Conservation (phyloP, 2,113 vertebrate genomes). For the Chrysochloris asiatica region DNA sequence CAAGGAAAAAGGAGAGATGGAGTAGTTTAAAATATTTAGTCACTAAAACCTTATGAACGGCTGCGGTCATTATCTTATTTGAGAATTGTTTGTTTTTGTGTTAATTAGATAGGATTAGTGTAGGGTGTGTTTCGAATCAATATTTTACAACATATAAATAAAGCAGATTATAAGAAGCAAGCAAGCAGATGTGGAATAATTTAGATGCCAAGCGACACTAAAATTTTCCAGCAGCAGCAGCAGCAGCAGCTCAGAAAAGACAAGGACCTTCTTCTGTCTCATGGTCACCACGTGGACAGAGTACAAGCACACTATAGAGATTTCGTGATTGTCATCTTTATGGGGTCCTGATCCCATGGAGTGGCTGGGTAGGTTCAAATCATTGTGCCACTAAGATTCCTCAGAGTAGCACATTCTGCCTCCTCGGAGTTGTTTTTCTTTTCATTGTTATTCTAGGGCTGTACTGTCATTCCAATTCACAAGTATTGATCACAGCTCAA, state of each 20-base stretch:
- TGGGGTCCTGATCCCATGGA: not conserved
- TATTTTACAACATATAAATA: not conserved
- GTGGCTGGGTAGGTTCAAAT: not conserved
- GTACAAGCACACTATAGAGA: not conserved
- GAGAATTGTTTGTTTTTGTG: not conserved
- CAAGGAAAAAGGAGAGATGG: no score
- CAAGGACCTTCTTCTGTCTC: not conserved
- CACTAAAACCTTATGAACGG: no score
- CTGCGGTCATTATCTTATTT: not conserved
- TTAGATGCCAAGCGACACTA: not conserved
- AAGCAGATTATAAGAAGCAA: not conserved
- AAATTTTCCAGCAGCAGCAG: not conserved
- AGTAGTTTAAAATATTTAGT: no score
- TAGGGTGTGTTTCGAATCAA: not conserved
- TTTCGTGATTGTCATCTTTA: not conserved
- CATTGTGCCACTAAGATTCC: not conserved
- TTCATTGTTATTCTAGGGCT: not conserved
- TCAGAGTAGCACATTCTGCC: not conserved
- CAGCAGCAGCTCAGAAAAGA: not conserved
- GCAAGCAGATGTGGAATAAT: not conserved
- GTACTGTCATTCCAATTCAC: not conserved
- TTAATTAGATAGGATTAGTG: not conserved
- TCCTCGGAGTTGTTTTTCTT: not conserved
- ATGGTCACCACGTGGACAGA: not conserved
- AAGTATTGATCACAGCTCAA: not conserved